Evolutionary conservation across 2,797 vertebrate species (phyloP), one percentile per base, ranked within the genome.

Genomic region (Semotilus atromaculatus): DNA sequence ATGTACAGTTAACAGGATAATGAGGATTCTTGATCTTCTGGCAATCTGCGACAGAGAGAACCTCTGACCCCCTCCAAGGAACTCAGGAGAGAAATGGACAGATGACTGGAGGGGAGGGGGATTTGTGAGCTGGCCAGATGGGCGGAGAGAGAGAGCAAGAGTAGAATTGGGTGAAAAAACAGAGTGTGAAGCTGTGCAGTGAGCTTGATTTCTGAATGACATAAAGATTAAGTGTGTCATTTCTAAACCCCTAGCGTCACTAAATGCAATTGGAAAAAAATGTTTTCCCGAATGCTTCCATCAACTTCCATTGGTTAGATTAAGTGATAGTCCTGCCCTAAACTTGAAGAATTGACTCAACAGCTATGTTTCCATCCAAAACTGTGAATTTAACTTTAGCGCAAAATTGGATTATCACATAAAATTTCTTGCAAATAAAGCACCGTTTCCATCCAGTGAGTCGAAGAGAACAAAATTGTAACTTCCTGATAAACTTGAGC

Each of bases 1-100:
- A 97, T 97, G 97, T 97, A 96, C 95, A 97, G 96, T 96, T 98
- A 97, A 97, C 95, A 96, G 96, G 96, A 96, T 98, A 98, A 98
- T 97, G 96, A 98, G 97, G 95, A 96, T 96, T 96, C 95, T 91
- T 92, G 93, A 95, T 96, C 96, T 94, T 92, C 83, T 74, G 85
- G 92, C 92, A 90, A 93, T 93, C 92, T 91, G 90, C 87, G 91
- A 94, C 91, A 91, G 89, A 90, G 90, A 89, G 82, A 90, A 89
- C 86, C 90, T 74, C 87, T 95, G 96, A 95, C 96, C 94, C 93
- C 88, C 26, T 84, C 87, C 85, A 89, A 92, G 87, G 88, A 90
- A 86, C 87, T 78, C 73, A 87, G 89, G 81, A 89, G 75, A 73
- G 43, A 75, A 75, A 72, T 83, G 87, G 89, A 82, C 67, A 51